Evolutionary conservation across 2,888 invertebrate genomes (phyloP).

Genomic region (Sinhomidia bicolor): DNA sequence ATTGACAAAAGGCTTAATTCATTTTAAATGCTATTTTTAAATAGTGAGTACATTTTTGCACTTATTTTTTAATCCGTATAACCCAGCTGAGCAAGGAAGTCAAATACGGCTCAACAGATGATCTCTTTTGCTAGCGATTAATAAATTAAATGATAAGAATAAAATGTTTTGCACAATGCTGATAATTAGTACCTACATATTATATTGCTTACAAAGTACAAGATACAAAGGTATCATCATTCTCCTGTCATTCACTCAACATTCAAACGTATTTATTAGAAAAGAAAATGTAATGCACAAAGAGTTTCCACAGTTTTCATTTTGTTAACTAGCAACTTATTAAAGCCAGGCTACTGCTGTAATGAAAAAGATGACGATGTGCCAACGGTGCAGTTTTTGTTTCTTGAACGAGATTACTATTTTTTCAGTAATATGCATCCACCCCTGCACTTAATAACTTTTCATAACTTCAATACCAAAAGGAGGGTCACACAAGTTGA

Average conservation of each 20-base stretch:
- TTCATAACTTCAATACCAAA: neutral
- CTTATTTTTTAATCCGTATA: neutral
- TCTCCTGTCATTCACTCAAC: neutral
- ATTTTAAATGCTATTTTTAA: too few species aligned
- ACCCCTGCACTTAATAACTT: neutral
- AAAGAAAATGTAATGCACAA: too few species aligned
- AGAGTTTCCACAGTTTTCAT: neutral
- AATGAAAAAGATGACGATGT: neutral
- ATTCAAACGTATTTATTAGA: neutral
- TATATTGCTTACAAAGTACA: neutral
- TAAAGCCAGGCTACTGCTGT: too few species aligned
- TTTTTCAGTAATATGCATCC: neutral
- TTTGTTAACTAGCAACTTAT: too few species aligned
- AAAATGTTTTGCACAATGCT: neutral
- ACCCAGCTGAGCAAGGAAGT: neutral
- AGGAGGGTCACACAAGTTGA: neutral
- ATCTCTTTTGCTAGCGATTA: neutral
- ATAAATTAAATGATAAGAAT: too few species aligned
- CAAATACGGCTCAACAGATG: neutral
- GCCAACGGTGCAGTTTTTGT: constrained; percentile 38
- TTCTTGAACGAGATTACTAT: neutral
- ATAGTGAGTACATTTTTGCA: neutral
- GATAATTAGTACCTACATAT: too few species aligned
- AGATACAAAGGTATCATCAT: neutral
- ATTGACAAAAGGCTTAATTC: neutral